These are phyloP conservation scores for Agriopis aurantiaria DNA, from an alignment of 2,888 invertebrate genomes.

Conservation along the genomic window DNA sequence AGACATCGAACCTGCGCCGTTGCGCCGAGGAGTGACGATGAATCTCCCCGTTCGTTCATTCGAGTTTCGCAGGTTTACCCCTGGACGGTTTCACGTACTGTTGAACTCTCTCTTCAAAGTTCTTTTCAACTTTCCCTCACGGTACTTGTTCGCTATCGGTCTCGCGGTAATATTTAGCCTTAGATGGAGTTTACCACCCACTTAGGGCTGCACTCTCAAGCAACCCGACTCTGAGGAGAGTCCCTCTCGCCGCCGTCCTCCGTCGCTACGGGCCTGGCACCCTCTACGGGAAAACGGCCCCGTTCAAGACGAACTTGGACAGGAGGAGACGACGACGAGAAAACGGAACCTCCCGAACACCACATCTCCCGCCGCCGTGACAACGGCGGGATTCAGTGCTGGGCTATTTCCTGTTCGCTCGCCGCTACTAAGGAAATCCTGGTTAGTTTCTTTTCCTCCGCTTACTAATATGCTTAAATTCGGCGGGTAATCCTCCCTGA, in stretches of 20 bases:
- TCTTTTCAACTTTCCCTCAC: slow-evolving; percentile 91
- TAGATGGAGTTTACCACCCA: slow-evolving; percentile 87
- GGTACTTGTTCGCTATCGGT: slow-evolving; percentile 89
- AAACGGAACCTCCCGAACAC: slow-evolving; percentile 80
- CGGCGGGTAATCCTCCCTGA: slow-evolving; percentile 77
- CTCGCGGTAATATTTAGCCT: slow-evolving; percentile 88
- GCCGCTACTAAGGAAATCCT: slow-evolving; percentile 70
- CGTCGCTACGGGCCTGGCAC: slow-evolving; percentile 84
- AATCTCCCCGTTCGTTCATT: slow-evolving; percentile 78
- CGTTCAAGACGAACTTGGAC: slow-evolving; percentile 75
- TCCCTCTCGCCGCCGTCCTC: slow-evolving; percentile 56
- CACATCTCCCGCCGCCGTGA: slow-evolving; percentile 77
- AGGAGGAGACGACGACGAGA: slow-evolving; percentile 55
- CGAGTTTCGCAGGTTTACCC: slow-evolving; percentile 86
- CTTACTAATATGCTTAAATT: slow-evolving; percentile 90
- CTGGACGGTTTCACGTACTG: slow-evolving; percentile 83
- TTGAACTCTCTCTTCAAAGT: slow-evolving; percentile 88
- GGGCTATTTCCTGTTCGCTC: slow-evolving; percentile 86
- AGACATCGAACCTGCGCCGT: no score
- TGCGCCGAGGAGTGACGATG: slow-evolving; percentile 48
- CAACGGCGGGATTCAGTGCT: slow-evolving; percentile 83
- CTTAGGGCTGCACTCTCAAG: slow-evolving; percentile 88
- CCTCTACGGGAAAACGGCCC: slow-evolving; percentile 81
- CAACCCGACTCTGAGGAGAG: slow-evolving; percentile 81
- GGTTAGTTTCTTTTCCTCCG: slow-evolving; percentile 89